A percentile compares a stretch with the other conserved stretches of the same genome.
Evolutionary conservation across 2,888 invertebrate genomes (phyloP).

Genomic region (Exocentrus adspersus): DNA sequence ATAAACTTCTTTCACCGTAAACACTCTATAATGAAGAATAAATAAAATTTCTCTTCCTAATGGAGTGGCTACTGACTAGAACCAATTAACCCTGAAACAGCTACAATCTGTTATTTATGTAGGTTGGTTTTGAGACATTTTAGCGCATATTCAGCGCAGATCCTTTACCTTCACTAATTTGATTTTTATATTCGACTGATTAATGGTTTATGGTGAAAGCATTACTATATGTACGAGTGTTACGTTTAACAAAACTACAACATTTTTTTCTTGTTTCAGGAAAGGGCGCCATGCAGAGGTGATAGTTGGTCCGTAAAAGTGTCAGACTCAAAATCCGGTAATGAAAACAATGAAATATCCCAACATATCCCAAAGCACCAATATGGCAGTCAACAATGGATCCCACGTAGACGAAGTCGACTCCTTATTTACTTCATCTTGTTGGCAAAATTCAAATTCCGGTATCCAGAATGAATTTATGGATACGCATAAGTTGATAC

Average conservation of each 20-base stretch:
- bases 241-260: not conserved
- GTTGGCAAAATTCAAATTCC: conserved; percentile 71
- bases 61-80: conserved; percentile 7
- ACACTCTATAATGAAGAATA: conserved; percentile 26
- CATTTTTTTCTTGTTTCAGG: conserved; percentile 19
- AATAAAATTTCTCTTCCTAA: conserved; percentile 33
- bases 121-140: not conserved
- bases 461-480: conserved; percentile 66
- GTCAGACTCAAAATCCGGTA: conserved; percentile 19
- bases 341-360: conserved; percentile 65
- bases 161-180: too few species aligned
- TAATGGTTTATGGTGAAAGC: not conserved
- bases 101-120: conserved; percentile 1
- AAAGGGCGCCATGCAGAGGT: not conserved
- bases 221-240: not conserved
- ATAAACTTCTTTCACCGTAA: conserved; percentile 24
- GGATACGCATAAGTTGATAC: conserved; percentile 66
- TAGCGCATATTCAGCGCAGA: not conserved
- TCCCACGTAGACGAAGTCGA: conserved; percentile 69
- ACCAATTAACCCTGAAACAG: not conserved
- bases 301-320: conserved; percentile 7
- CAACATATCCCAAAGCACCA: conserved; percentile 60
- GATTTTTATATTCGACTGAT: not conserved
- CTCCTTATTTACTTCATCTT: conserved; percentile 76
- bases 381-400: conserved; percentile 61